phyloP scores from a whole-genome alignment of 2,113 vertebrate species.

The Rousettus leschenaultii region DNA sequence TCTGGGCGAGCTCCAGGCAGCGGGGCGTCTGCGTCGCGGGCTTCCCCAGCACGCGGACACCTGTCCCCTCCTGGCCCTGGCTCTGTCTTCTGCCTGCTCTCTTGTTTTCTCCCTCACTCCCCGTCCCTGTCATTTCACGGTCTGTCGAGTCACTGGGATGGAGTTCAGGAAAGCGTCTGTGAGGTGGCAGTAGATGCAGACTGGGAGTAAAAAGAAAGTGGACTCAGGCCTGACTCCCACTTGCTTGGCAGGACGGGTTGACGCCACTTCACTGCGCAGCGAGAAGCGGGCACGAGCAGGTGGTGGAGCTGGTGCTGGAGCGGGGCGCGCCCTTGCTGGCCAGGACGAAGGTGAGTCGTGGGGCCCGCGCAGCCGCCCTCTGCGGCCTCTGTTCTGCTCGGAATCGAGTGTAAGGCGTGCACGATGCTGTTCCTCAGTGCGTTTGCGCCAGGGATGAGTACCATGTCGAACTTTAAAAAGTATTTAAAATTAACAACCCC shows the following conservation, averaged over 20 bases:
- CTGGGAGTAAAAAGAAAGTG: neutral
- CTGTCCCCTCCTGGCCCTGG: no score
- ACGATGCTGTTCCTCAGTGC: no score
- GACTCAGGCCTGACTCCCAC: neutral
- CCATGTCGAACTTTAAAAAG: neutral
- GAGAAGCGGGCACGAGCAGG: constrained; percentile 93
- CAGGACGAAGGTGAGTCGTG: constrained; percentile 91
- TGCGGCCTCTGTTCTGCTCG: no score
- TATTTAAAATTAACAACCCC: neutral
- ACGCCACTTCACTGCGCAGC: constrained; percentile 98
- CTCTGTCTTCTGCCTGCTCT: no score
- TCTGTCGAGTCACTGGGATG: no score
- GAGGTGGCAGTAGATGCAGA: no score
- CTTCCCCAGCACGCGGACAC: no score
- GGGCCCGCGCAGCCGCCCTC: no score
- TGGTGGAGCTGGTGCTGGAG: constrained; percentile 96
- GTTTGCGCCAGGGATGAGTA: neutral
- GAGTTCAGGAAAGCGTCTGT: no score
- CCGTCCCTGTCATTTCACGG: neutral
- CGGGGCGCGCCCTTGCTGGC: constrained; percentile 95
- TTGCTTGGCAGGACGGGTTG: constrained; percentile 89
- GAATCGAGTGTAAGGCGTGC: no score
- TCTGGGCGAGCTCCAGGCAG: neutral
- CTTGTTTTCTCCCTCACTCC: neutral
- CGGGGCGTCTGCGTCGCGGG: neutral